Conservation (phyloP, 1,140 invertebrate genomes). For the Zaprionus camerounensis region DNA sequence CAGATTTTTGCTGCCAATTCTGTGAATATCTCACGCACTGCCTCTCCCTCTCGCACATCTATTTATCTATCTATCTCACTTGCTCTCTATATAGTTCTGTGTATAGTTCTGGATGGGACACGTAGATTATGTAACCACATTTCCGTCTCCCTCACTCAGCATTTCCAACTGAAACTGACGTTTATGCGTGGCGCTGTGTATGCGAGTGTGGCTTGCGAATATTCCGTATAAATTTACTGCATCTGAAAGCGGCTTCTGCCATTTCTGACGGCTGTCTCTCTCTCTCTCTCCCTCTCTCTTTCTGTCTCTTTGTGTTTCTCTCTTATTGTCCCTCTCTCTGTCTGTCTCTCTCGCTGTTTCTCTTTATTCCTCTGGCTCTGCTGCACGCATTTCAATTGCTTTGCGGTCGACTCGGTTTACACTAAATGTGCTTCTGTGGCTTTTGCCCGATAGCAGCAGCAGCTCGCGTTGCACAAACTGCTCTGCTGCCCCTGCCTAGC, state of each 20-base stretch:
- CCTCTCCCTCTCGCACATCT: background rate
- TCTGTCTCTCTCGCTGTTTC: background rate
- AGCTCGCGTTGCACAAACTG: background rate
- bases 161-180: conserved; percentile 20
- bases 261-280: background rate
- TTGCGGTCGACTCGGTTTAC: conserved; percentile 76
- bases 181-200: conserved; percentile 8
- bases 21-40: background rate
- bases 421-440: conserved; percentile 78
- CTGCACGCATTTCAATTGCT: conserved; percentile 69
- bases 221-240: conserved; percentile 9
- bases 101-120: conserved; percentile 40
- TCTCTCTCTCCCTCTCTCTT: background rate
- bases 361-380: conserved; percentile 22
- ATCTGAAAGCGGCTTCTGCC: conserved; percentile 12
- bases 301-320: background rate
- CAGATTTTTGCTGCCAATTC: conserved; percentile 46
- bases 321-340: background rate
- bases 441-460: conserved; percentile 34
- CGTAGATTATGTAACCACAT: conserved; percentile 77
- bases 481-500: background rate
- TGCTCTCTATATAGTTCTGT: background rate
- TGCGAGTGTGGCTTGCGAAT: conserved; percentile 1
- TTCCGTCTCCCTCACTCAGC: conserved; percentile 53
- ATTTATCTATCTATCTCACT: background rate